Evolutionary conservation across 2,113 vertebrate genomes (phyloP), one percentile per base, ranked within the genome.

Genomic region (Cynocephalus volans): DNA sequence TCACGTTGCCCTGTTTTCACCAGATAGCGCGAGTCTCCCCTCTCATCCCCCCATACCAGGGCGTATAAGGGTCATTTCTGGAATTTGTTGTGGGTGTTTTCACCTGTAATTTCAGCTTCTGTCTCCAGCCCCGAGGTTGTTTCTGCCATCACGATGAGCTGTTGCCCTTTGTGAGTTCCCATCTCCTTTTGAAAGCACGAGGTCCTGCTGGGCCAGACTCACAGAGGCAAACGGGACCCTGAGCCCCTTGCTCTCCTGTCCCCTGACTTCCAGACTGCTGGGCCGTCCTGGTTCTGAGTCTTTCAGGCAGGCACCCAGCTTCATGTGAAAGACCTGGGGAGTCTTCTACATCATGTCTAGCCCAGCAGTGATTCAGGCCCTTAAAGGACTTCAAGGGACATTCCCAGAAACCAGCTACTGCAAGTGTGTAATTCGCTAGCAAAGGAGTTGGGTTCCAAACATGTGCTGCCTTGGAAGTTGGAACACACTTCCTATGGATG

Each of bases 101-200:
- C 67, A 89, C 80, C 11, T 92, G 77, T 84, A 14, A 93, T 95
- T 52, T 64, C 19, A 85, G 45, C 36, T 86, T 96, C 48, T 86
- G 85, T 89, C n/a, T 90, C 28, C 90, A 92, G 90, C 12, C 82
- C 86, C 62, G 58, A 70, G 19, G 6, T 56, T 72, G 36, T 72
- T 96, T 88, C 85, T 73, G 12, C 62, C 94, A n/a, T 19, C 81
- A 82, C 64, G 9, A 48, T 3, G 3, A 72, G 48, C 72, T 52
- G 33, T 26, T 67, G 6, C 8, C 76, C 0, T 88, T 96, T 36
- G 9, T 62, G 80, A 64, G 79, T 28, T 73, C 14, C 0, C 0
- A 50, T 33, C 11, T 56, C 62, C 60, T 79, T 75, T 58, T 67
- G 12, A 90, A 45, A 95, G 87, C 0, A 1, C 18, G 6, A 10